Percentiles rank a stretch among this genome's conserved stretches.
phyloP scores from a whole-genome alignment of 2,113 vertebrate genomes.

The Antechinus flavipes region DNA sequence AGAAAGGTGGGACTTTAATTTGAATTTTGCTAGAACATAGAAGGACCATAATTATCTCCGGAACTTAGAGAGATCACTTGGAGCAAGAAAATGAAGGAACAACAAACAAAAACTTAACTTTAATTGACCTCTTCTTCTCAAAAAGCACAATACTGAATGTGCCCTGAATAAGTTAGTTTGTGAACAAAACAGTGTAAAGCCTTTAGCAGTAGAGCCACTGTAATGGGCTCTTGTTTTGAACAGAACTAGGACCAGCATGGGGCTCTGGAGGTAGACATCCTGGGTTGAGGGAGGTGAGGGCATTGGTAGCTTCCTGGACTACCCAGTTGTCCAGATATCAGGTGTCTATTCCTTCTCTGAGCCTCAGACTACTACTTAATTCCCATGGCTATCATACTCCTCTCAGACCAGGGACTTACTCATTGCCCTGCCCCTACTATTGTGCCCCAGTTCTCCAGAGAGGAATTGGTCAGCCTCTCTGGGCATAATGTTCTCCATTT shows the following conservation, averaged over 20 bases:
- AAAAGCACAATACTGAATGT: constrained; percentile 11
- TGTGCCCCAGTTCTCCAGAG: too few species aligned
- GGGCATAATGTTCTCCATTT: not conserved
- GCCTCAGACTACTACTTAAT: not conserved
- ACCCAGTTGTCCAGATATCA: not conserved
- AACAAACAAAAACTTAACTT: not conserved
- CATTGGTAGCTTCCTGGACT: not conserved
- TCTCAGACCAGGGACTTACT: not conserved
- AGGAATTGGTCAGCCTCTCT: too few species aligned
- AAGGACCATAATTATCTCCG: not conserved
- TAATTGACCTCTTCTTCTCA: not conserved
- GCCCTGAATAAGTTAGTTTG: not conserved
- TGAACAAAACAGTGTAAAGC: not conserved
- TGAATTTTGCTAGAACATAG: not conserved
- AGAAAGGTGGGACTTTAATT: not conserved
- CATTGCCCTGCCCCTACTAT: too few species aligned
- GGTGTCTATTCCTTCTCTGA: not conserved
- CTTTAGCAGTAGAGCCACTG: not conserved
- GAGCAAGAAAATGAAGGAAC: not conserved
- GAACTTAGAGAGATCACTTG: not conserved
- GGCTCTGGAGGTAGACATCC: not conserved
- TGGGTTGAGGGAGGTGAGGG: not conserved
- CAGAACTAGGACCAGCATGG: not conserved
- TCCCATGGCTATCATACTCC: not conserved
- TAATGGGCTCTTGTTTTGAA: not conserved